Evolutionary conservation across 2,113 vertebrate species (phyloP).

Genomic region (Lepisosteus oculatus): DNA sequence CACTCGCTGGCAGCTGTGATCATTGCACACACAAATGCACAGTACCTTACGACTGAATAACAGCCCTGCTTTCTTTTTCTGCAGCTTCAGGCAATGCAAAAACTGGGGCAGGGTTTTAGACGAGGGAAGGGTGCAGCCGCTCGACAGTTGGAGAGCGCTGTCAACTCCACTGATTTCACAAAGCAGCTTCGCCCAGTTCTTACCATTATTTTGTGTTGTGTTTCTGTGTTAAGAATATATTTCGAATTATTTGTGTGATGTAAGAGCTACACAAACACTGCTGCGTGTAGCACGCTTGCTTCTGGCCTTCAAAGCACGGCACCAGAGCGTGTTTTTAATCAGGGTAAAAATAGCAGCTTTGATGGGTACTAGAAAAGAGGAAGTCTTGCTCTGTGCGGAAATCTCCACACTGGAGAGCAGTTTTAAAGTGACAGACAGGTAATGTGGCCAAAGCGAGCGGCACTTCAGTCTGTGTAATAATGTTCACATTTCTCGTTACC

Average conservation of each 20-base stretch:
- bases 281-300: too few relatives aligned
- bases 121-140: not conserved
- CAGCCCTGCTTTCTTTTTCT: not conserved
- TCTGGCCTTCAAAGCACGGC: too few relatives aligned
- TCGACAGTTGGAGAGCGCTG: not conserved
- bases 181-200: too few relatives aligned
- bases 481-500: too few relatives aligned
- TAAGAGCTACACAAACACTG: too few relatives aligned
- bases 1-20: too few relatives aligned
- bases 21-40: not conserved
- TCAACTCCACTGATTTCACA: too few relatives aligned
- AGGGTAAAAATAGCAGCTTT: not conserved
- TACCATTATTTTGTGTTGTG: too few relatives aligned
- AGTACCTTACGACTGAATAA: not conserved
- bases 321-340: too few relatives aligned
- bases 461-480: too few relatives aligned
- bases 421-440: not conserved
- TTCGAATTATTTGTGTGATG: too few relatives aligned
- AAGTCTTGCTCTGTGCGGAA: constrained; percentile 1
- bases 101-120: constrained; percentile 7
- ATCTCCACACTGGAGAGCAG: not conserved
- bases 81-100: not conserved
- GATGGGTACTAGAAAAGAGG: constrained; percentile 12
- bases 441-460: not conserved
- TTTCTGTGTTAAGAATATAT: too few relatives aligned